A percentile compares a stretch with the other conserved stretches of the same genome.
phyloP scores from a whole-genome alignment of 2,888 invertebrate species.

The Microctonus brassicae region DNA sequence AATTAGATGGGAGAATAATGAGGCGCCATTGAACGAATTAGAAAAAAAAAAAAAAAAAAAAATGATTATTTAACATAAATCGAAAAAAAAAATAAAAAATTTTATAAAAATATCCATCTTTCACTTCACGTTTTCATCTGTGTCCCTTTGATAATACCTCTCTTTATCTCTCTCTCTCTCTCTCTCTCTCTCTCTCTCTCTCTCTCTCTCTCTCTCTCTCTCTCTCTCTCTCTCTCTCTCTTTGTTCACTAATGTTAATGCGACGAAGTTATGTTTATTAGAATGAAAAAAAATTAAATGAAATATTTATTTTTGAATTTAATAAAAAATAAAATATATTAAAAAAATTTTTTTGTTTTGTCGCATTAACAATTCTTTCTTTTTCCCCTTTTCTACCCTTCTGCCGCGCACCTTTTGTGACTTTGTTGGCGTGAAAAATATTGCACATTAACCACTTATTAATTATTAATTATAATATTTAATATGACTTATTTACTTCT shows the following conservation, averaged over 20 bases:
- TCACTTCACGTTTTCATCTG: constrained; percentile 49
- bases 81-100: background rate
- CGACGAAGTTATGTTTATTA: too few relatives aligned
- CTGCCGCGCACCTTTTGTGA: constrained; percentile 52
- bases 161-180: too few relatives aligned
- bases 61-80: background rate
- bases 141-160: constrained; percentile 41
- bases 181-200: too few relatives aligned
- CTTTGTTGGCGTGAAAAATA: constrained; percentile 57
- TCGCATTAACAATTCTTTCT: constrained; percentile 49
- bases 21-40: background rate
- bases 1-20: background rate
- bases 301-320: constrained; percentile 3
- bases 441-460: constrained; percentile 53
- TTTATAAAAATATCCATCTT: constrained; percentile 39
- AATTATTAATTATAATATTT: too few relatives aligned
- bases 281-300: background rate
- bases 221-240: too few relatives aligned
- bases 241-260: constrained; percentile 40
- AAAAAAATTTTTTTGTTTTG: constrained; percentile 33
- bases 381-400: background rate
- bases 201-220: too few relatives aligned
- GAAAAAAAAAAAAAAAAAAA: constrained; percentile 16
- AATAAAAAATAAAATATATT: background rate
- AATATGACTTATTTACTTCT: constrained; percentile 53